Evolutionary conservation across 2,113 vertebrate genomes (phyloP).

Genomic region (western clawed frog (Xenopus tropicalis)): DNA sequence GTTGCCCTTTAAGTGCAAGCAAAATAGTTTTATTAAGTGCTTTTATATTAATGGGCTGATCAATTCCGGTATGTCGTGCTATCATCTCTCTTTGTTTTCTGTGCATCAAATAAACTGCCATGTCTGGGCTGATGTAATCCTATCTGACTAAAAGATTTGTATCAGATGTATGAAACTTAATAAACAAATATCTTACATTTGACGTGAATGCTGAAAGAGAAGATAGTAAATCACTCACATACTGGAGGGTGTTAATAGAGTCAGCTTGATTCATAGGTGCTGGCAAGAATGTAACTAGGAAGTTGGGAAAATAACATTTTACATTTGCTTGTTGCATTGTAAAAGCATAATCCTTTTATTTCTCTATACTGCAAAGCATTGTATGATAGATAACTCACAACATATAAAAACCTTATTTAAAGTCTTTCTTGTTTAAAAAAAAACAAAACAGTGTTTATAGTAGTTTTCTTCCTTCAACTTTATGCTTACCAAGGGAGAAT

Average conservation of each 20-base stretch:
- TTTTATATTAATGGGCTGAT: conserved; percentile 26
- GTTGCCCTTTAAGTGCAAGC: background rate
- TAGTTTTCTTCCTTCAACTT: too few relatives aligned
- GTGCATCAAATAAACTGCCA: conserved; percentile 40
- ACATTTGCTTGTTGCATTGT: conserved; percentile 27
- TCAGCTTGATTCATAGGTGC: conserved; percentile 34
- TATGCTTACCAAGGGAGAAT: too few relatives aligned
- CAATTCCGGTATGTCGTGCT: conserved; percentile 27
- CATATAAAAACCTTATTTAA: too few relatives aligned
- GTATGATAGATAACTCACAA: background rate
- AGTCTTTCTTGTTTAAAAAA: too few relatives aligned
- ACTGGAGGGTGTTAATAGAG: conserved; percentile 38
- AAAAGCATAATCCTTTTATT: background rate
- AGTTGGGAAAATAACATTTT: conserved; percentile 24
- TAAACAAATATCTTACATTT: conserved; percentile 41
- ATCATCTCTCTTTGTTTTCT: conserved; percentile 26
- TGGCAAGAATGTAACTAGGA: conserved; percentile 26
- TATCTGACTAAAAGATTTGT: conserved; percentile 36
- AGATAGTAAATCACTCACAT: conserved; percentile 38
- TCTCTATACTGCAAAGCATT: background rate
- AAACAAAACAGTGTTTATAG: too few relatives aligned
- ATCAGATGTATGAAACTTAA: conserved; percentile 36
- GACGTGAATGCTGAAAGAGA: conserved; percentile 28
- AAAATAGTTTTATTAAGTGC: background rate
- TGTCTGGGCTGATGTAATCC: conserved; percentile 35